Percentiles rank a stretch among this genome's conserved stretches.
Conservation (phyloP, 2,113 vertebrate genomes). For the Dipodomys ordii region DNA sequence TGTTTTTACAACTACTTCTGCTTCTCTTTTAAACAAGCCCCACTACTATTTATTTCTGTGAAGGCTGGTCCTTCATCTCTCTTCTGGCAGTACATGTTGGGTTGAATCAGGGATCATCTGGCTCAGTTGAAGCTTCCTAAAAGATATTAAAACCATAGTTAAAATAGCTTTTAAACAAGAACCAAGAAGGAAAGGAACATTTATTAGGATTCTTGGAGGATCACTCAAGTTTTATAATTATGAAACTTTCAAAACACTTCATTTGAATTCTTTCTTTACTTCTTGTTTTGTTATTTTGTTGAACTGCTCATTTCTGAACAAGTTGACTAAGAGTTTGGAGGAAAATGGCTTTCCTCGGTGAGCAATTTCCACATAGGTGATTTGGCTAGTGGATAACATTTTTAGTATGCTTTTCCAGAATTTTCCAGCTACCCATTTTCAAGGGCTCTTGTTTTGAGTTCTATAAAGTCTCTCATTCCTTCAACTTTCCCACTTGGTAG, state of each 20-base stretch:
- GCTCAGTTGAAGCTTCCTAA: not conserved
- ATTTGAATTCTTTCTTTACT: not conserved
- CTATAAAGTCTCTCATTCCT: not conserved
- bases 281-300: not conserved
- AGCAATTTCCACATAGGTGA: conserved; percentile 55
- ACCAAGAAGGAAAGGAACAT: conserved; percentile 40
- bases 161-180: not conserved
- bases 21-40: conserved; percentile 18
- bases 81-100: not conserved
- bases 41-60: not conserved
- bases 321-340: not conserved
- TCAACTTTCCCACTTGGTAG: not conserved
- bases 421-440: not conserved
- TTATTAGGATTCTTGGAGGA: not conserved
- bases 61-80: not conserved
- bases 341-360: not conserved
- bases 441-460: conserved; percentile 37
- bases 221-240: not conserved
- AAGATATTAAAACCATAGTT: not conserved
- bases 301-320: not conserved
- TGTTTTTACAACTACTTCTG: conserved; percentile 34
- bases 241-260: conserved; percentile 17
- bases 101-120: not conserved
- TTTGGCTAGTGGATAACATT: not conserved
- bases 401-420: not conserved